Evolutionary conservation across 2,797 vertebrate species (phyloP), one percentile per base, ranked within the genome.

Genomic region (Pelodytes ibericus): DNA sequence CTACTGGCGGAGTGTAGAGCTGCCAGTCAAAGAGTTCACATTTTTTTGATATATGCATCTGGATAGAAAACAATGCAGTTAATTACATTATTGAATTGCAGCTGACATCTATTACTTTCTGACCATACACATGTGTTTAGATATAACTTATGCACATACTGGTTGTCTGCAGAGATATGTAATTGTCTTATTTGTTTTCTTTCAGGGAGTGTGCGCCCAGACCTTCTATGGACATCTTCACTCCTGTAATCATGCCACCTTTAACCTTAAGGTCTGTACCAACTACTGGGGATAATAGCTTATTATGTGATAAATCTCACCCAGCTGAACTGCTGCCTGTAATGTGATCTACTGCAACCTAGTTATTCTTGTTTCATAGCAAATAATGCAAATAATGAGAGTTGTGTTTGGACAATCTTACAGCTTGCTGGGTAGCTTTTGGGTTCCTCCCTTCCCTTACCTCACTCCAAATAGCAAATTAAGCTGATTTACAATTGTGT

Each of bases 221-320:
- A 92, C 89, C 0, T 89, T 95, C 72, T 89, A 66, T 1, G 94
- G 94, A 10, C 95, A 97, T 62, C 81, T 85, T 80, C 88, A 92
- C 80, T 88, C 94, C 5, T 90, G 93, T 77, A 94, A 93, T 69
- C 84, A 94, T 1, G 91, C 90, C 3, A 72, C 88, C 4, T 91
- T 93, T 84, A 89, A 84, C 77, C 67, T 70, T 16, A 72, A 82
- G 80, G 88, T 90, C 75, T 83, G 81, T 80, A 58, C 11, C 49
- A 22, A 24, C 18, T 15, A 15, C 44, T 15, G 13, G 36, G 36
- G 36, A 7, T 25, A 53, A 53, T 16, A 22, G 11, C 2, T 53
- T 2, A 44, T 44, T 3, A 13, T 13, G 41, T 44, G 15, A 53
- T 53, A 22, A 22, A 53, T 2, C 3, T 53, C 33, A 36, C 18